These are phyloP conservation scores for Nomia melanderi DNA, from an alignment of 1,140 invertebrate species.

Conservation along the genomic window DNA sequence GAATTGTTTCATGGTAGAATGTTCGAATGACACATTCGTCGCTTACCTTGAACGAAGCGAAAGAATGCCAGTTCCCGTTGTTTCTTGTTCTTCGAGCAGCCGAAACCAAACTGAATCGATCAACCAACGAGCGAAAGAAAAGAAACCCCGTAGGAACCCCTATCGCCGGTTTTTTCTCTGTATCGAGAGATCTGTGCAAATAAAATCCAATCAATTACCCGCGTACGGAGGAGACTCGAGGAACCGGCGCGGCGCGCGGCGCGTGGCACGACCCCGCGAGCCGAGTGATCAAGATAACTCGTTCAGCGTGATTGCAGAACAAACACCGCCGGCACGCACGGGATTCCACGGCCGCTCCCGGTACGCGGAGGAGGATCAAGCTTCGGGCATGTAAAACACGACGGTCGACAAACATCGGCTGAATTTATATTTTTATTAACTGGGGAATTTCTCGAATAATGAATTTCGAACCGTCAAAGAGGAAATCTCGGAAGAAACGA, in stretches of 20 bases:
- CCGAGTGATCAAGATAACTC: constrained; percentile 59
- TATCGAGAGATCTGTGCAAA: constrained; percentile 49
- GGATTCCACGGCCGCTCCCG: constrained; percentile 12
- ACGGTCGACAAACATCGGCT: background rate
- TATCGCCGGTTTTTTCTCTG: constrained; percentile 10
- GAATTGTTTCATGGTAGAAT: too few species aligned
- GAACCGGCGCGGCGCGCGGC: constrained; percentile 27
- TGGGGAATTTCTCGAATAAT: too few species aligned
- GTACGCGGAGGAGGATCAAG: constrained; percentile 32
- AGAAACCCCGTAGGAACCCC: background rate
- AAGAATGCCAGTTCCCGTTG: background rate
- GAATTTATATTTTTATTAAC: background rate
- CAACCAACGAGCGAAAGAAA: background rate
- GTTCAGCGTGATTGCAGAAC: constrained; percentile 55
- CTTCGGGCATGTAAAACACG: background rate
- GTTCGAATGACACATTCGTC: too few species aligned
- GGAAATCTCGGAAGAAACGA: too few species aligned
- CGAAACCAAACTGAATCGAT: constrained; percentile 32
- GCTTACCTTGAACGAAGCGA: too few species aligned
- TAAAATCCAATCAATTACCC: constrained; percentile 55
- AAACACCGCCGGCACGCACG: constrained; percentile 35
- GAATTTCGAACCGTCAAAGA: too few species aligned
- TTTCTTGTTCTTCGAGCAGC: background rate
- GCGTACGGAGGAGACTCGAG: constrained; percentile 8
- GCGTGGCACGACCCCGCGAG: constrained; percentile 40